Evolutionary conservation across 2,113 vertebrate genomes (phyloP).

Genomic region (Danionella cerebrum): DNA sequence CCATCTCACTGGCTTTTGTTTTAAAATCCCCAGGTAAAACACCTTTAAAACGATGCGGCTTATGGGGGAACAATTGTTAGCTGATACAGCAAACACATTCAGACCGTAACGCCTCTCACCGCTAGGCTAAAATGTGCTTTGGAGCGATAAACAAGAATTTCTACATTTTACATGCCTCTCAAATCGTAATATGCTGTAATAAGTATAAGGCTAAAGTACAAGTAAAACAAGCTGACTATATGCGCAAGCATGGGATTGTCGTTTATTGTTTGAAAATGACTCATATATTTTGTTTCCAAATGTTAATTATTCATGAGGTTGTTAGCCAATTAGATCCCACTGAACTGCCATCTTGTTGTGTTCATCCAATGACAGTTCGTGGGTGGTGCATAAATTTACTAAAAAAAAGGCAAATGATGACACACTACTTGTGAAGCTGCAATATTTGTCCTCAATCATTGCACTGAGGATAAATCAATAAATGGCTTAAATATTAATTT

Average conservation of each 20-base stretch:
- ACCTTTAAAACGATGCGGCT: conserved; percentile 9
- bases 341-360: not conserved
- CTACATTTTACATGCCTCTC: not conserved
- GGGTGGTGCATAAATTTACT: not conserved
- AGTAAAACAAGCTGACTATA: too few species aligned
- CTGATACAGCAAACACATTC: conserved; percentile 22
- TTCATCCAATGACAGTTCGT: not conserved
- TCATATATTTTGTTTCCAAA: not conserved
- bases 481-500: too few species aligned
- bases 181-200: not conserved
- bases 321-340: not conserved
- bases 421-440: not conserved
- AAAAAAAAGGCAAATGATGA: not conserved
- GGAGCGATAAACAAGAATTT: not conserved
- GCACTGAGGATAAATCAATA: not conserved
- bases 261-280: not conserved
- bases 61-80: not conserved
- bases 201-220: not conserved
- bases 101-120: not conserved
- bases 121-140: not conserved
- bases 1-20: conserved; percentile 51
- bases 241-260: not conserved
- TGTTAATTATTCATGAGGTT: not conserved
- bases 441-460: not conserved
- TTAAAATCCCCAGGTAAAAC: not conserved